These are phyloP conservation scores for Drusus annulatus DNA, from an alignment of 1,140 invertebrate species.

Conservation along the genomic window DNA sequence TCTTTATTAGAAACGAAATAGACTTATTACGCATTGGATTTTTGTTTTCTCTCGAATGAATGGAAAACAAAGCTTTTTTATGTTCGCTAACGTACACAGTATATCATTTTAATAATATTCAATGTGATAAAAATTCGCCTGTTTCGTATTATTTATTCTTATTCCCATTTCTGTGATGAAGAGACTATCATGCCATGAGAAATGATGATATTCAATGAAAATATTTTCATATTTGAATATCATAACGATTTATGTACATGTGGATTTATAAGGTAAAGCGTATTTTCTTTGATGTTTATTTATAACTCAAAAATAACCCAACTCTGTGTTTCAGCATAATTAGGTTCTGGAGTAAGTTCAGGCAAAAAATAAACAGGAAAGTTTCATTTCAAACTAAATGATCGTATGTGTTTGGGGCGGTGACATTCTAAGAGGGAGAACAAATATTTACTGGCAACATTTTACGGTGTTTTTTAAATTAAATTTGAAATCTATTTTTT, in stretches of 20 bases:
- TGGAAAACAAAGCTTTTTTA: not conserved
- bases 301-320: too few relatives aligned
- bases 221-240: not conserved
- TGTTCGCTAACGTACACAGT: not conserved
- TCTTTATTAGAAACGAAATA: constrained; percentile 23
- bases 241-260: not conserved
- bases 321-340: too few relatives aligned
- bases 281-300: not conserved
- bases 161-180: not conserved
- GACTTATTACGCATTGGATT: not conserved
- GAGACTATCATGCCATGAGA: constrained; percentile 6
- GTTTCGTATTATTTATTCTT: constrained; percentile 12
- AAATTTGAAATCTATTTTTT: too few relatives aligned
- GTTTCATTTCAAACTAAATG: too few relatives aligned
- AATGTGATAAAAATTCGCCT: constrained; percentile 10
- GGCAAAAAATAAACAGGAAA: not conserved
- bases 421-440: too few relatives aligned
- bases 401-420: too few relatives aligned
- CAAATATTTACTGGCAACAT: too few relatives aligned
- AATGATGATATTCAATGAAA: not conserved
- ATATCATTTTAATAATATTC: constrained; percentile 19
- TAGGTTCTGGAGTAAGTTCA: not conserved
- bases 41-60: constrained; percentile 12
- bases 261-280: not conserved
- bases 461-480: too few relatives aligned